Evolutionary conservation across 2,888 invertebrate species (phyloP), one percentile per base, ranked within the genome.

Genomic region (Lamproptera curius): DNA sequence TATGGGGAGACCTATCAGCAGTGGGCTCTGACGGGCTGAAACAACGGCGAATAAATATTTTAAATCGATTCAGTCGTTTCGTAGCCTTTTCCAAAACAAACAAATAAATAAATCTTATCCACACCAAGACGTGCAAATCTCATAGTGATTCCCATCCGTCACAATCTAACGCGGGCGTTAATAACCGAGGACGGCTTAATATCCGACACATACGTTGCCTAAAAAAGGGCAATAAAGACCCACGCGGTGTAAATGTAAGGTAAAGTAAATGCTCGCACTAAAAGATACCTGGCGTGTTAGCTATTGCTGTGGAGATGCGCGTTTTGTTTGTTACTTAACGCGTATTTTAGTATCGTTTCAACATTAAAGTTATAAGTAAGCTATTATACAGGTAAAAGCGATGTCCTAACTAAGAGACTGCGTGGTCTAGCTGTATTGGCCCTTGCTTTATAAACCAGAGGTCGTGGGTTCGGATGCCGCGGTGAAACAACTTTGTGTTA

Each of bases 161-260:
- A 11, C 31, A 31, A 31, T 31, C 31, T 3, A 11, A 6, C 31
- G 5, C 11, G 31, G 13, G 31, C 31, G 31, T 31, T 31, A 31
- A 31, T 31, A 31, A 31, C 31, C 31, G 31, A 31, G 31, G 31
- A 31, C 31, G 13, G 11, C 31, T 31, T 31, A 31, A 31, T 31
- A 31, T 31, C 31, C 13, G 31, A 31, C 31, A 31, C 31, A 31
- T 31, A 31, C 31, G 31, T 11, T 11, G 6, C n/a, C 31, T 11
- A 26, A 23, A 39, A 39, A 38, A 39, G 26, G 26, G 26, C 26
- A 39, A 39, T 39, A 39, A 39, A 36, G 26, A 10, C 9, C 38
- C n/a, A n/a, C n/a, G n/a, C 38, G 20, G 26, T 15, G n/a, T 26
- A 26, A 23, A 26, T 26, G 26, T 8, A 26, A 26, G n/a, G n/a